Percentiles rank a stretch among this genome's conserved stretches.
phyloP scores from a whole-genome alignment of 2,888 invertebrate species.

The Didymodactylos carnosus region DNA sequence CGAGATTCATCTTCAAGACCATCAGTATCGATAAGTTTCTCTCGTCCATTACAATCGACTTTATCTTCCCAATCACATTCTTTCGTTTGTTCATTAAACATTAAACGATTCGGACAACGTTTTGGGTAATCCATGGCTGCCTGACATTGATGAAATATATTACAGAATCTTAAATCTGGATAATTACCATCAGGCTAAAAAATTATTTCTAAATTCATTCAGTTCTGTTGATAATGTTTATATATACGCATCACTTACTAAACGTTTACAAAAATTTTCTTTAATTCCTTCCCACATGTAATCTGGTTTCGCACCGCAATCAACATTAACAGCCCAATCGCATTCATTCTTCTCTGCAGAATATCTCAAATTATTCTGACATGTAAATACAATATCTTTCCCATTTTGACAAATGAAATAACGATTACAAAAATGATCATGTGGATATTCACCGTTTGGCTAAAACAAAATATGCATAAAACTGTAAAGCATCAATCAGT shows the following conservation, averaged over 20 bases:
- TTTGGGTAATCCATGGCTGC: conserved; percentile 13
- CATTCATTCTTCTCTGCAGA: conserved; percentile 12
- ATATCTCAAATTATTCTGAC: conserved; percentile 14
- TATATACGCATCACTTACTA: not conserved
- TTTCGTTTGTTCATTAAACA: conserved; percentile 10
- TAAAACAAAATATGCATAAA: not conserved
- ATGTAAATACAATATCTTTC: conserved; percentile 12
- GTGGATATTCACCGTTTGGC: conserved; percentile 12
- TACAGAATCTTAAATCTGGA: conserved; percentile 9
- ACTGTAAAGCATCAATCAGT: too few species aligned
- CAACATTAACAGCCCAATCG: conserved; percentile 13
- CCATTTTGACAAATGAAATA: conserved; percentile 14
- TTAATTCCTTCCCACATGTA: conserved; percentile 15
- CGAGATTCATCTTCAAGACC: conserved; percentile 7
- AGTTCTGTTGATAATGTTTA: not conserved
- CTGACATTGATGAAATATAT: conserved; percentile 14
- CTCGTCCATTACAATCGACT: conserved; percentile 12
- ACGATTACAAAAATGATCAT: conserved; percentile 13
- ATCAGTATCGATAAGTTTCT: conserved; percentile 10
- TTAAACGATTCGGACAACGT: conserved; percentile 8
- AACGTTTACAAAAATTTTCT: conserved; percentile 12
- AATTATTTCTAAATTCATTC: not conserved
- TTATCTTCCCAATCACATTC: conserved; percentile 15
- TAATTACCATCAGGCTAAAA: conserved; percentile 14
- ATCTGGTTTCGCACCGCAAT: conserved; percentile 11